Base-by-base conservation (phyloP, 2,113 vertebrate genomes). In the Cinclus cinclus region DNA sequence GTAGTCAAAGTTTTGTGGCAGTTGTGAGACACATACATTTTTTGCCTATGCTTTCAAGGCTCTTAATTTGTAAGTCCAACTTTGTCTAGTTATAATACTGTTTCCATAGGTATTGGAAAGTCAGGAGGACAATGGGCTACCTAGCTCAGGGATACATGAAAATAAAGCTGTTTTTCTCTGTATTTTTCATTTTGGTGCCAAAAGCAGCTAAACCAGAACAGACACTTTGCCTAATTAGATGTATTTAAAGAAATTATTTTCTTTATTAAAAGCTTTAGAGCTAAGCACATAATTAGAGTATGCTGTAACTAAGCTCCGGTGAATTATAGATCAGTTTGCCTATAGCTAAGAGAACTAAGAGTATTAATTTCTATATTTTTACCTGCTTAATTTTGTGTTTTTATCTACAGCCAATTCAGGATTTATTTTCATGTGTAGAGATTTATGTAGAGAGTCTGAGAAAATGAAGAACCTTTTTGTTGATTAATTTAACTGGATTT, bases 231-330 rank as follows among this genome's bases (percentile, higher is more conserved):
- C n/a, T 94, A 79, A 95, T 93, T 94, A 93, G 67, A 64, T 76
- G 60, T 64, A 93, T 91, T 94, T 93, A 85, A 95, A 85, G 9
- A 93, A 89, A 83, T 84, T 11, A 15, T 91, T 94, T 89, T 78
- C 84, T 94, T 85, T 84, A 94, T 87, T 94, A 94, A 96, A 94
- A 85, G 70, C 75, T 94, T 96, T 91, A 90, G 44, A 90, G n/a
- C 11, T 95, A 96, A 96, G 87, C 53, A 68, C 50, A 79, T 96
- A 87, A 96, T 95, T 93, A 79, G 31, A 27, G 49, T 71, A 71
- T 59, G 44, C 44, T 92, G 65, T 49, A 91, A 91, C 69, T 91
- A 93, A 96, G 24, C 49, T 82, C 12, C 58, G 84, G 62, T 41
- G 62, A 94, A 63, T 92, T 96, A 87, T 67, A 84, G 73, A 95